Evolutionary conservation across 2,113 vertebrate genomes (phyloP).

Genomic region (Strix aluco): DNA sequence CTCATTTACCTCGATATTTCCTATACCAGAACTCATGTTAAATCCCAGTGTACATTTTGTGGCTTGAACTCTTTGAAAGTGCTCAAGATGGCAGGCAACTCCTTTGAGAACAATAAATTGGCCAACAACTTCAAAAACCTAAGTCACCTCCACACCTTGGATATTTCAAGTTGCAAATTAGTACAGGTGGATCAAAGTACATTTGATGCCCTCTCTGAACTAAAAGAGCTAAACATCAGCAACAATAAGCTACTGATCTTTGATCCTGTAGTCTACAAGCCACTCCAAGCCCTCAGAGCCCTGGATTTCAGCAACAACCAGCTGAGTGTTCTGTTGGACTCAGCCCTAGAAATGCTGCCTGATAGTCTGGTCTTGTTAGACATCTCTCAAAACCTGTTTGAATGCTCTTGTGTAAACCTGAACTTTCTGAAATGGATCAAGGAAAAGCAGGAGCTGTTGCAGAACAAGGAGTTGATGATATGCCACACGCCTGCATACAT

Average conservation of each 20-base stretch:
- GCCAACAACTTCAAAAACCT: slow-evolving; percentile 66
- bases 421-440: slow-evolving; percentile 73
- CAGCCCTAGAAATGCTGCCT: slow-evolving; percentile 57
- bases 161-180: slow-evolving; percentile 77
- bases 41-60: slow-evolving; percentile 59
- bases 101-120: slow-evolving; percentile 65
- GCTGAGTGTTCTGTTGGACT: slow-evolving; percentile 36
- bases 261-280: slow-evolving; percentile 33
- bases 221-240: slow-evolving; percentile 74
- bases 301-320: slow-evolving; percentile 76
- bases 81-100: slow-evolving; percentile 78
- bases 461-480: slow-evolving; percentile 35
- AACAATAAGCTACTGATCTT: slow-evolving; percentile 74
- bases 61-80: slow-evolving; percentile 68
- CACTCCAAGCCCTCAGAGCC: slow-evolving; percentile 44
- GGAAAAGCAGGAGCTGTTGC: slow-evolving; percentile 49
- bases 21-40: slow-evolving; percentile 58
- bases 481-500: slow-evolving; percentile 40
- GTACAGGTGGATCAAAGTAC: slow-evolving; percentile 35
- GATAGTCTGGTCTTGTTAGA: slow-evolving; percentile 51
- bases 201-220: slow-evolving; percentile 62
- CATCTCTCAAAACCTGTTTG: slow-evolving; percentile 72
- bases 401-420: slow-evolving; percentile 69
- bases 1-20: slow-evolving; percentile 81
- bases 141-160: slow-evolving; percentile 67